Conservation (phyloP, 1,140 invertebrate genomes). For the Lucilia sericata region DNA sequence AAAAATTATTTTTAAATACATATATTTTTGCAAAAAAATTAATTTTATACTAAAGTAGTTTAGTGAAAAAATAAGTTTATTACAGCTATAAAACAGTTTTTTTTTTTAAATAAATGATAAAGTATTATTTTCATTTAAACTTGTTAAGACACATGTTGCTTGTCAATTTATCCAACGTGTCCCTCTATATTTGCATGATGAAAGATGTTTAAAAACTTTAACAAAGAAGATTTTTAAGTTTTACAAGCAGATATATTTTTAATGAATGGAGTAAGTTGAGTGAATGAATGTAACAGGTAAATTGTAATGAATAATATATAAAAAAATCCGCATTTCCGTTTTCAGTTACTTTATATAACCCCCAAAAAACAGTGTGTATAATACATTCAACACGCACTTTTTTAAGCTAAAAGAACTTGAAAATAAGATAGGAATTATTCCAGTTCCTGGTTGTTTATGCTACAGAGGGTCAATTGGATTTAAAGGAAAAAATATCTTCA, state of each 20-base stretch:
- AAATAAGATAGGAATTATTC: background rate
- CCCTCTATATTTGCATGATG: background rate
- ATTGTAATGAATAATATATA: background rate
- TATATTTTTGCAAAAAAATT: background rate
- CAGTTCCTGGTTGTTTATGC: background rate
- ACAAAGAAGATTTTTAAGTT: background rate
- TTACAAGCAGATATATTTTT: background rate
- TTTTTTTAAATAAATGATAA: too few species aligned
- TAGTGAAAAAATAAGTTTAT: background rate
- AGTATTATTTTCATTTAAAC: background rate
- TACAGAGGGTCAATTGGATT: too few species aligned
- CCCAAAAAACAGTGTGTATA: background rate
- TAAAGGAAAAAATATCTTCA: too few species aligned
- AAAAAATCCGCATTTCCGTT: conserved; percentile 34
- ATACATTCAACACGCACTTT: conserved; percentile 16
- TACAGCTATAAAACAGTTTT: background rate
- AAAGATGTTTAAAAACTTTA: background rate
- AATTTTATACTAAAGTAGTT: too few species aligned
- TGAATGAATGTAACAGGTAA: background rate
- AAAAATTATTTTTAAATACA: background rate
- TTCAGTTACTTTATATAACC: background rate
- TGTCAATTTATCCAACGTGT: background rate
- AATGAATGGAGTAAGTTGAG: background rate
- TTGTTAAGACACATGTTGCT: conserved; percentile 20
- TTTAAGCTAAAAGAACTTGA: background rate